Evolutionary conservation across 1,140 invertebrate species (phyloP).

Genomic region (Heliothis virescens): DNA sequence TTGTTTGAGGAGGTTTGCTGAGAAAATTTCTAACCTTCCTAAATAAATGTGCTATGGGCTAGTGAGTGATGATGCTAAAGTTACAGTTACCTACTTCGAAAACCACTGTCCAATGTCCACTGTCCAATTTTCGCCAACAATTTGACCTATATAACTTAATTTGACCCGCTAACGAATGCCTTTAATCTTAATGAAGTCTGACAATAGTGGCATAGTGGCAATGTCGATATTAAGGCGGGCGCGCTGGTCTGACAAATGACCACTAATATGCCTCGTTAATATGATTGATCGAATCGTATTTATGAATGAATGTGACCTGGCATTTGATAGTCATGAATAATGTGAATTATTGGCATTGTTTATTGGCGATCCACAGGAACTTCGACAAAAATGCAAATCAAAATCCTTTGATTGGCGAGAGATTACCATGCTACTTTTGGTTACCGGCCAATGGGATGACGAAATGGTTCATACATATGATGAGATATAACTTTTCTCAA

Average conservation of each 20-base stretch:
- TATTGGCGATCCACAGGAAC: too few relatives aligned
- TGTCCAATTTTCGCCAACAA: background rate
- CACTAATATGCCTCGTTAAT: constrained; percentile 10
- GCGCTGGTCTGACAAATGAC: constrained; percentile 43
- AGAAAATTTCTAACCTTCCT: too few relatives aligned
- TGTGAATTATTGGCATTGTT: too few relatives aligned
- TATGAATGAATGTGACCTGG: constrained; percentile 38
- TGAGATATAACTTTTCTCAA: too few relatives aligned
- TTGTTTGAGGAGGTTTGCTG: too few relatives aligned
- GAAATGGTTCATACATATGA: too few relatives aligned
- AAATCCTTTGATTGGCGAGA: too few relatives aligned
- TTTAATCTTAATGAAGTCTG: constrained; percentile 5
- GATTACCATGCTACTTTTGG: too few relatives aligned
- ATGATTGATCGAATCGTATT: constrained; percentile 38
- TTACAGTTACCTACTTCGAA: too few relatives aligned
- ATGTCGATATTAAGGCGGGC: constrained; percentile 30
- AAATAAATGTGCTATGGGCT: too few relatives aligned
- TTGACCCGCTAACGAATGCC: background rate
- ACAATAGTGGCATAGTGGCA: constrained; percentile 12
- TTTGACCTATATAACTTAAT: constrained; percentile 20
- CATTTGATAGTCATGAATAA: background rate
- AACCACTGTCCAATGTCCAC: background rate
- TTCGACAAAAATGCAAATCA: too few relatives aligned
- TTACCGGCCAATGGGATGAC: background rate
- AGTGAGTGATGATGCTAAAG: too few relatives aligned